Base-by-base conservation (phyloP, 2,113 vertebrate genomes). In the Grammomys dolichurus region DNA sequence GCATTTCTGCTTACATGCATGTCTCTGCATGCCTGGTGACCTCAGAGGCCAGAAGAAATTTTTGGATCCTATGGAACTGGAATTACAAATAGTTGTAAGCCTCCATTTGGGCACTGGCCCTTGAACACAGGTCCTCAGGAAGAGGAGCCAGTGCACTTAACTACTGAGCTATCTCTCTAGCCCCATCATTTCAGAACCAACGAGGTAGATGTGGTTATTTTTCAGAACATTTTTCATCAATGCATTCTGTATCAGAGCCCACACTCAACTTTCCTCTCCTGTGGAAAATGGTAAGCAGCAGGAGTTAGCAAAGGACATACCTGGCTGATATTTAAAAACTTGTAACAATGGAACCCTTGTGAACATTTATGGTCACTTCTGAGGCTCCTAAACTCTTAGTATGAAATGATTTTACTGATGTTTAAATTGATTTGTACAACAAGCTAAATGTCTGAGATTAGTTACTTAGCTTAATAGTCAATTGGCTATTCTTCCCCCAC, bases 331-430 rank as follows among this genome's bases (percentile, higher is more conserved):
- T 70, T 78, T 81, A 36, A 12, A 56, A 81, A 12, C 11, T 56
- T 89, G 81, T 73, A 86, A 75, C 19, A 51, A 13, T 58, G 40
- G 69, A 90, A 63, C 26, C 5, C 91, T 89, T 93, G 36, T 91
- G 24, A 89, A 92, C 19, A 76, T 84, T 85, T 95, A 54, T 93
- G 24, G 33, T 90, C 80, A 40, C 33, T 90, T 81, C 14, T 82
- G 54, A 90, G 51, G 90, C 75, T 87, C 51, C 73, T 65, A 91
- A 72, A 56, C 46, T 91, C 56, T 89, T 82, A 60, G 43, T 87
- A 75, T 11, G 16, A 95, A 94, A 88, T 94, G 75, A 89, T 93
- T 93, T 90, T 89, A 84, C 70, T 86, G 40, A 89, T 75, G 10
- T 70, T 67, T 88, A 84, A 94, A 73, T 93, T 95, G 26, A 76